Evolutionary conservation across 1,140 invertebrate genomes (phyloP).

Genomic region (Eubasilissa regina): DNA sequence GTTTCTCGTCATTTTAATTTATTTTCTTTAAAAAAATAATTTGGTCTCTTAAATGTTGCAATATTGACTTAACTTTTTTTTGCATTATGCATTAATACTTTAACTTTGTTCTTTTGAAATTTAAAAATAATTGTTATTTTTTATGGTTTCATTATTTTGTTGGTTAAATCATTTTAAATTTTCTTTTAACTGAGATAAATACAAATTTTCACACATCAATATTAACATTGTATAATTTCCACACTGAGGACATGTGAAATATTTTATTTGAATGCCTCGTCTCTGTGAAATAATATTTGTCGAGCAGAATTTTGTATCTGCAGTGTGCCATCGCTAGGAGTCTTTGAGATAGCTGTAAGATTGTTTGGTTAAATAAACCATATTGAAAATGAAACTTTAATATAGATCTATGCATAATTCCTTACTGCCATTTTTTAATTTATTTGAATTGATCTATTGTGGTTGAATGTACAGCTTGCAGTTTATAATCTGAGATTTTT

Average conservation of each 20-base stretch:
- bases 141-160: too few relatives aligned
- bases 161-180: too few relatives aligned
- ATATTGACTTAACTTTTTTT: too few relatives aligned
- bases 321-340: not conserved
- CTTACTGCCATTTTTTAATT: constrained; percentile 1
- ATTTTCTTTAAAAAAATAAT: too few relatives aligned
- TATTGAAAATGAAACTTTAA: not conserved
- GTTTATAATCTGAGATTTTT: not conserved
- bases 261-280: not conserved
- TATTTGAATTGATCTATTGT: not conserved
- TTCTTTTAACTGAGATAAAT: too few relatives aligned
- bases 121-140: too few relatives aligned
- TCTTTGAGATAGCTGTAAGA: not conserved
- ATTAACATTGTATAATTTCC: too few relatives aligned
- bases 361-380: not conserved
- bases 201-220: too few relatives aligned
- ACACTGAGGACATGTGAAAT: not conserved
- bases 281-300: constrained; percentile 2
- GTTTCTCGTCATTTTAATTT: too few relatives aligned
- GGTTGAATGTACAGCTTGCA: not conserved
- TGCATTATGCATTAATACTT: too few relatives aligned
- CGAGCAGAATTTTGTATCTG: not conserved
- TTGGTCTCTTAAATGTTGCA: too few relatives aligned
- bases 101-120: too few relatives aligned
- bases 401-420: not conserved